Conservation (phyloP, 2,113 vertebrate genomes). For the Pedetes capensis region DNA sequence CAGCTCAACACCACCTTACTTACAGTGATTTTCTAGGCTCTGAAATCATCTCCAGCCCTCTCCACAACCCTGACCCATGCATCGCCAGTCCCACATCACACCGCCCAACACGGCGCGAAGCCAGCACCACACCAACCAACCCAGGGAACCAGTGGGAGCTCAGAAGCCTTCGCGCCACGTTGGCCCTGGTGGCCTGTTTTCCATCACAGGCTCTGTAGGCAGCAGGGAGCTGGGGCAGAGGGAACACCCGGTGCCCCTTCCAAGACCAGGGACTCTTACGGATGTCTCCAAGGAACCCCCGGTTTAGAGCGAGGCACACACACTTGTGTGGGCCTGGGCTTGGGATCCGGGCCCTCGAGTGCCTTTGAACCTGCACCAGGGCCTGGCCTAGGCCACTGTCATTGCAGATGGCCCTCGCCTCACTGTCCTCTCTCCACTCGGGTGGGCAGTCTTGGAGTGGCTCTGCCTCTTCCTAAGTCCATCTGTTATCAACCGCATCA, state of each 20-base stretch:
- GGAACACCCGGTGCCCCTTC: neutral
- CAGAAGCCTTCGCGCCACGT: neutral
- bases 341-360: neutral
- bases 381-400: neutral
- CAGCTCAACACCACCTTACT: constrained; percentile 27
- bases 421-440: neutral
- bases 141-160: neutral
- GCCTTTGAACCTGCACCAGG: neutral
- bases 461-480: neutral
- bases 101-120: neutral
- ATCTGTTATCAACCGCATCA: neutral
- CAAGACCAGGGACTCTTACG: neutral
- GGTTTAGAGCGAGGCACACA: neutral
- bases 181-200: neutral
- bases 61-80: neutral
- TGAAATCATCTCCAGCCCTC: constrained; percentile 31
- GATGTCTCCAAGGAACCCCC: neutral
- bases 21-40: constrained; percentile 57
- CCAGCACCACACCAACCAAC: neutral
- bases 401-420: neutral
- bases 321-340: too few species aligned
- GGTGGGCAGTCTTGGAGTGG: neutral
- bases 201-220: neutral
- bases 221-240: neutral
- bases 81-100: constrained; percentile 7